Evolutionary conservation across 2,113 vertebrate genomes (phyloP).

Genomic region (Bubo bubo): DNA sequence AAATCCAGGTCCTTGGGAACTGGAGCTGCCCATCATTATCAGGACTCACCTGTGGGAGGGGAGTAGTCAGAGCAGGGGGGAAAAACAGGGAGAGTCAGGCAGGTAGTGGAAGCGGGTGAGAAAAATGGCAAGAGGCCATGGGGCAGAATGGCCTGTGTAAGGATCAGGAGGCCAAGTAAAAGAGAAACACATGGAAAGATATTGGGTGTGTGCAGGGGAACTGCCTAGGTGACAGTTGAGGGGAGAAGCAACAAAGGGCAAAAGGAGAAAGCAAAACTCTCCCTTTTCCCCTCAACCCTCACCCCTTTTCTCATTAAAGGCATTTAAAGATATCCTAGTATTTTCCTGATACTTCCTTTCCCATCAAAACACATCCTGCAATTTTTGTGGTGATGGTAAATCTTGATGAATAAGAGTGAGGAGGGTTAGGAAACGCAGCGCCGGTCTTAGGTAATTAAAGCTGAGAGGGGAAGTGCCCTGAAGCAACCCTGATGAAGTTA

Average conservation of each 20-base stretch:
- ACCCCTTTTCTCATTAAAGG: not conserved
- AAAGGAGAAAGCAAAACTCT: not conserved
- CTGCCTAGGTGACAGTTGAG: not conserved
- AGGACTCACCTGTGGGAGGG: not conserved
- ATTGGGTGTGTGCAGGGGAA: not conserved
- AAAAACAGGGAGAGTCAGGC: not conserved
- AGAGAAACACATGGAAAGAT: not conserved
- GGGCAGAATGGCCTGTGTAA: not conserved
- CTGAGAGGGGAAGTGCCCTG: not conserved
- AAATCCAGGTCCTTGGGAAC: not conserved
- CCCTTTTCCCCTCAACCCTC: not conserved
- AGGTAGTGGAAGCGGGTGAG: not conserved
- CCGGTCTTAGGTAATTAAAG: not conserved
- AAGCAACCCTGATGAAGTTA: not conserved
- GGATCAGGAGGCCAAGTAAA: not conserved
- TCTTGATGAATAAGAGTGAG: not conserved
- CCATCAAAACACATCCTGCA: constrained; percentile 16
- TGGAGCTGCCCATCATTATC: not conserved
- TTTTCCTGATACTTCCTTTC: constrained; percentile 9
- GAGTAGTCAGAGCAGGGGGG: not conserved
- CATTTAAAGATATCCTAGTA: not conserved
- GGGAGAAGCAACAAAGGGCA: not conserved
- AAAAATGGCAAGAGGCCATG: not conserved
- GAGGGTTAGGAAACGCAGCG: not conserved
- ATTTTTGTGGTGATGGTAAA: not conserved